Evolutionary conservation across 2,113 vertebrate genomes (phyloP), one percentile per base, ranked within the genome.

Genomic region (Lampris incognitus): DNA sequence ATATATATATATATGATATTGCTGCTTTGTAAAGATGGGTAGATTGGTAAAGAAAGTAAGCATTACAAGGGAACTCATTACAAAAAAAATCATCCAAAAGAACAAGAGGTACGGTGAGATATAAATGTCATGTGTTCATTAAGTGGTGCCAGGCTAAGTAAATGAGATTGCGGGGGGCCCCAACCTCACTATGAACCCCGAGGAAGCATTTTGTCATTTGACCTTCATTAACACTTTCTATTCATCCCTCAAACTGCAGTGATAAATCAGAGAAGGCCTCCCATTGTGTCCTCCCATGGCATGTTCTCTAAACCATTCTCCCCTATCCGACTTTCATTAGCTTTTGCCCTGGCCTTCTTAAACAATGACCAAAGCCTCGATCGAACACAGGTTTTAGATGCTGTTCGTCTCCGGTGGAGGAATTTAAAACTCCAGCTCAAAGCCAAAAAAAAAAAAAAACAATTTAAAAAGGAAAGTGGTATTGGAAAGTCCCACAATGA

Each of bases 141-240:
- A 85, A 79, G 73, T 64, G 67, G 74, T 51, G 69, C 54, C 63
- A 68, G 37, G 72, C 76, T 62, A 74, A 83, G 82, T 81, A 84
- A 81, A 79, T 79, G 65, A 55, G 51, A 75, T 67, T 63, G 60
- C 50, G 50, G 57, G 68, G 57, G 58, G 72, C 89, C 72, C 69
- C 74, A 78, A 78, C 81, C 84, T 84, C 76, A 69, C 67, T 76
- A 69, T 81, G 82, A 85, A 88, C 81, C 74, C 66, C 72, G 46
- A 57, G 74, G 65, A 63, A 86, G 67, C 37, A 42, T 78, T 89
- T 83, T 84, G 84, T 91, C 81, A 57, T 89, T 87, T 92, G 87
- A 90, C 90, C 92, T 92, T 92, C 84, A 88, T 92, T 93, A 93
- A 86, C 86, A 83, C 82, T 70, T 81, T 87, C 86, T 75, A 88